These are phyloP conservation scores for Sinocyclocheilus grahami DNA, from an alignment of 2,113 vertebrate genomes.

Conservation along the genomic window DNA sequence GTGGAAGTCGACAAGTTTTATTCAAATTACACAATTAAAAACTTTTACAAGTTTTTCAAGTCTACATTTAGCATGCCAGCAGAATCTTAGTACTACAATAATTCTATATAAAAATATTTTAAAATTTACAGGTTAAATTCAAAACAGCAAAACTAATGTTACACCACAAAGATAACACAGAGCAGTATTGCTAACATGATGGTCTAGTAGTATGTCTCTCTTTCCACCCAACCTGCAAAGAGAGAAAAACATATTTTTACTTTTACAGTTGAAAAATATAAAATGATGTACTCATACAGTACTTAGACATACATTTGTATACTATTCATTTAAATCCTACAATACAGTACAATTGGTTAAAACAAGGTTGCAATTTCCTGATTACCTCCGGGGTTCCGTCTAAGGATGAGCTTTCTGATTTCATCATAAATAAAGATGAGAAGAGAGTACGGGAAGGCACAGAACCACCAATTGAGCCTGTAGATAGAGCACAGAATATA, in stretches of 20 bases:
- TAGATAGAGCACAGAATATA: conserved; percentile 26
- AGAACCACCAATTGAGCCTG: conserved; percentile 89
- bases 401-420: conserved; percentile 84
- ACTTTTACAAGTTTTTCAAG: conserved; percentile 9
- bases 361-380: neutral
- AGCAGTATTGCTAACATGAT: neutral
- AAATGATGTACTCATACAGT: neutral
- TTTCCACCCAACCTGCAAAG: conserved; percentile 73
- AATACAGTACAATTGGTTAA: neutral
- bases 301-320: neutral
- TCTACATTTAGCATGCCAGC: conserved; percentile 43
- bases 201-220: conserved; percentile 69
- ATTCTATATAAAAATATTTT: conserved; percentile 54
- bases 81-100: conserved; percentile 5
- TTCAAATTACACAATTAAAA: conserved; percentile 55
- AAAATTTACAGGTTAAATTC: conserved; percentile 48
- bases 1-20: conserved; percentile 40
- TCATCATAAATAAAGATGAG: conserved; percentile 90
- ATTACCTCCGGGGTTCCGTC: conserved; percentile 83
- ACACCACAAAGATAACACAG: conserved; percentile 21
- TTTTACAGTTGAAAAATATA: neutral
- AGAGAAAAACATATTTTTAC: neutral
- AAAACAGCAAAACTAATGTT: conserved; percentile 48
- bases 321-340: neutral
- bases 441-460: conserved; percentile 87